Conservation (phyloP, 1,140 invertebrate species). For the Nephotettix cincticeps region DNA sequence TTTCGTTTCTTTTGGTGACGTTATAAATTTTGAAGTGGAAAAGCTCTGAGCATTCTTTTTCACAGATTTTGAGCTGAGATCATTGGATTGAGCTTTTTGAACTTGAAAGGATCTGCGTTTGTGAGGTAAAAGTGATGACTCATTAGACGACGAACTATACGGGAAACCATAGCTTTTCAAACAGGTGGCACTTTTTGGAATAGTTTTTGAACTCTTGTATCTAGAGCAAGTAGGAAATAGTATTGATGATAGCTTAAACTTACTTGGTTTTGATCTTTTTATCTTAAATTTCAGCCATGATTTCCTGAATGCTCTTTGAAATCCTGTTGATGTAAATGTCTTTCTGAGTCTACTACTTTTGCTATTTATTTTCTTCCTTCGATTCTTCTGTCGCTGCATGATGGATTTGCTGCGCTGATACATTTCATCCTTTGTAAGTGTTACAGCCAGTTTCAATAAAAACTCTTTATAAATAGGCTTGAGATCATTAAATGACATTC, state of each 20-base stretch:
- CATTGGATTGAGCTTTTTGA: not conserved
- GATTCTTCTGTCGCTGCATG: conserved; percentile 78
- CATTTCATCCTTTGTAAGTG: conserved; percentile 84
- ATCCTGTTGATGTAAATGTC: conserved; percentile 53
- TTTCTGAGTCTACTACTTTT: conserved; percentile 22
- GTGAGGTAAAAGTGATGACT: not conserved
- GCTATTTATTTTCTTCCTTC: conserved; percentile 42
- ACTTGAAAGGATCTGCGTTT: not conserved
- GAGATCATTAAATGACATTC: conserved; percentile 89
- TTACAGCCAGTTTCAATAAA: conserved; percentile 79
- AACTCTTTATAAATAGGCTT: conserved; percentile 91
- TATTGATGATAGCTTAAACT: conserved; percentile 54
- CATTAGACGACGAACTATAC: conserved; percentile 6
- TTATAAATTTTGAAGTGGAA: not conserved
- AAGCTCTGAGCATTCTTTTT: not conserved
- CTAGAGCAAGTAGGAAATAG: conserved; percentile 52
- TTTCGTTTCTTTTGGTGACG: not conserved
- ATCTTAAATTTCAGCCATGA: conserved; percentile 51
- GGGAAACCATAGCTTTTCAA: conserved; percentile 12
- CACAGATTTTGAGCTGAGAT: not conserved
- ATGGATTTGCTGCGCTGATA: conserved; percentile 86
- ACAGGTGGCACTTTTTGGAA: not conserved
- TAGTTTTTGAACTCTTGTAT: conserved; percentile 20
- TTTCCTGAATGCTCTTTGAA: conserved; percentile 55
- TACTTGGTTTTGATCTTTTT: conserved; percentile 36